Evolutionary conservation across 1,140 invertebrate species (phyloP), one percentile per base, ranked within the genome.

Genomic region (Papilio aristodemus): DNA sequence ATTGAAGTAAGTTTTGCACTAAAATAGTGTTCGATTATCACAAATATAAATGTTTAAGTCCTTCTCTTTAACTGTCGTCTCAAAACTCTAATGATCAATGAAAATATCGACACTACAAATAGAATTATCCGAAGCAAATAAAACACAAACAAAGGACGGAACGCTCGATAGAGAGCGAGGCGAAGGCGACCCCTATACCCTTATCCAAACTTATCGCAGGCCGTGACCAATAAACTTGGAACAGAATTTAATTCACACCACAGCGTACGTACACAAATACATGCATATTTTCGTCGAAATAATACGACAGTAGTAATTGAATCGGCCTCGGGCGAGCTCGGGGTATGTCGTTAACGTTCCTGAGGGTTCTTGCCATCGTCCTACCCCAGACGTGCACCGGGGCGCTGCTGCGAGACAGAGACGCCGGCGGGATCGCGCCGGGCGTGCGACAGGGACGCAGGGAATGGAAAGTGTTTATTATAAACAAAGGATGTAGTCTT

Each of bases 291-390:
- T 88, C 89, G 82, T 86, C 84, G 77, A 85, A 89, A 89, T 89
- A 91, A 89, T 89, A 89, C 86, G 85, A 89, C 86, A 86, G 86
- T 89, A 86, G 89, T 91, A 91, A 91, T 91, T 90, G 89, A 90
- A 90, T 91, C 89, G 89, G 87, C 89, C 89, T 85, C 83, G 83
- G 86, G 89, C 89, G 81, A 84, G 86, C 80, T 85, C 83, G 83
- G 85, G 86, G 83, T 81, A 81, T 77, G 85, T 83, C 85, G 87
- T 89, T 91, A 89, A 89, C 89, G 89, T 87, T 88, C 87, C 85
- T 87, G 81, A 86, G 87, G 89, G 87, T 84, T 80, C 81, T 83
- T 80, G 75, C 78, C 79, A 81, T 75, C 72, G 76, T 75, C 80
- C 78, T 84, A 87, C 82, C 86, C 83, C 83, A 83, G 87, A 83